These are phyloP conservation scores for Propithecus perrieri DNA, from an alignment of 2,797 vertebrate genomes.

Conservation along the genomic window DNA sequence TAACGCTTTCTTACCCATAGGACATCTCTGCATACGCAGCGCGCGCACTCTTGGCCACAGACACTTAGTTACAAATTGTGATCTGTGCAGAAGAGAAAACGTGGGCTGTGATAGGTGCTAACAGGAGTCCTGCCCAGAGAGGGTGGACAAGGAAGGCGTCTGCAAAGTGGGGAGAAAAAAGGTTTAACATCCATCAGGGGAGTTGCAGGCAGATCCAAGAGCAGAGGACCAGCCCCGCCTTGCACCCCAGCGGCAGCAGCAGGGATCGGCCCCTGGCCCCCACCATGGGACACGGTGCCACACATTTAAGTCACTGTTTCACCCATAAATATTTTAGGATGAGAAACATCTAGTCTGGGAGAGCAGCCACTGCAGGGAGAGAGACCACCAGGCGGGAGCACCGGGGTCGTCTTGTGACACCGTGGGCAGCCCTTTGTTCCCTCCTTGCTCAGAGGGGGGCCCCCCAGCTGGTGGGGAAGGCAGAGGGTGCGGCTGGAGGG, in stretches of 20 bases:
- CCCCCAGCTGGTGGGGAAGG: neutral
- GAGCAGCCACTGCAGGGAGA: neutral
- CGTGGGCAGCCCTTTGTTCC: neutral
- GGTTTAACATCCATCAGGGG: neutral
- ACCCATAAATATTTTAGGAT: neutral
- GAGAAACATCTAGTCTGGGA: neutral
- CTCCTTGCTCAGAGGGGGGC: neutral
- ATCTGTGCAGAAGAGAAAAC: neutral
- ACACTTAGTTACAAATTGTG: neutral
- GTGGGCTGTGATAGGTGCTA: neutral
- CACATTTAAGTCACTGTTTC: neutral
- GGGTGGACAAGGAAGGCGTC: neutral
- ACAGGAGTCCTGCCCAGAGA: neutral
- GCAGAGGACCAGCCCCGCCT: neutral
- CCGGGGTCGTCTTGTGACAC: neutral
- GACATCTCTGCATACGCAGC: accelerated
- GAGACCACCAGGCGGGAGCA: neutral
- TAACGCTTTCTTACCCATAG: neutral
- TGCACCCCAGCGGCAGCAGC: neutral
- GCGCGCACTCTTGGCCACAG: too few species aligned
- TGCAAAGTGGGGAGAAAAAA: neutral
- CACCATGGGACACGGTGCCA: neutral
- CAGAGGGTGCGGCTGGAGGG: neutral
- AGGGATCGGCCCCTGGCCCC: neutral
- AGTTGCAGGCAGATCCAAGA: neutral